Percentiles rank a stretch among this genome's conserved stretches.
Evolutionary conservation across 2,888 invertebrate genomes (phyloP).

Genomic region (Caenorhabditis sp.): DNA sequence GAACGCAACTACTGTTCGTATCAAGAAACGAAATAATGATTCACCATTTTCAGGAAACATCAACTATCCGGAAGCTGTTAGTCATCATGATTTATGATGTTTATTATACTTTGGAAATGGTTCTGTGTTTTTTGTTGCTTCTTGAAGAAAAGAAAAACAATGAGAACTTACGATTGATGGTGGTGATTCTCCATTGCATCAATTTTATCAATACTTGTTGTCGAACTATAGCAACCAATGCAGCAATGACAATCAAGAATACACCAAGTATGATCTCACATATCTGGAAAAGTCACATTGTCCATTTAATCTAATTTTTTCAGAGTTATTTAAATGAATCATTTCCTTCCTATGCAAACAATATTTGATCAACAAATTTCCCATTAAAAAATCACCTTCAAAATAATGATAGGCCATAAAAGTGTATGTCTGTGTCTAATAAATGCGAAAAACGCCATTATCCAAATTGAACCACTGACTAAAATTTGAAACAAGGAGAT

Average conservation of each 20-base stretch:
- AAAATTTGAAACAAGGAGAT: slow-evolving; percentile 42
- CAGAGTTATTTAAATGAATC: not conserved
- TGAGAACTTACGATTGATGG: slow-evolving; percentile 48
- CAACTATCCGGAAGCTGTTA: no score
- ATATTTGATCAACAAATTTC: no score
- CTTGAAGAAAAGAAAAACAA: no score
- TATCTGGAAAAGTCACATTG: slow-evolving; percentile 23
- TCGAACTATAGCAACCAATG: slow-evolving; percentile 39
- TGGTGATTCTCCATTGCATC: slow-evolving; percentile 51
- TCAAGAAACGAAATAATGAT: no score
- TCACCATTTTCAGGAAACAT: no score
- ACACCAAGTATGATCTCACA: slow-evolving; percentile 46
- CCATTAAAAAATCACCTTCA: slow-evolving; percentile 44
- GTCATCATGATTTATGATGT: no score
- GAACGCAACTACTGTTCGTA: no score
- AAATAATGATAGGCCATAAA: slow-evolving; percentile 48
- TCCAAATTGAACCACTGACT: slow-evolving; percentile 41
- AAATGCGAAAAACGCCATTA: slow-evolving; percentile 40
- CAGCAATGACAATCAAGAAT: slow-evolving; percentile 44
- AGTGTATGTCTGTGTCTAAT: slow-evolving; percentile 32
- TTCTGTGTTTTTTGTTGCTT: no score
- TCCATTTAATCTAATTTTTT: not conserved
- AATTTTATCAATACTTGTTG: slow-evolving; percentile 38
- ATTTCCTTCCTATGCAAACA: no score
- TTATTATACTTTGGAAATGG: no score